phyloP scores from a whole-genome alignment of 2,113 vertebrate genomes.

The Baryphthengus martii region DNA sequence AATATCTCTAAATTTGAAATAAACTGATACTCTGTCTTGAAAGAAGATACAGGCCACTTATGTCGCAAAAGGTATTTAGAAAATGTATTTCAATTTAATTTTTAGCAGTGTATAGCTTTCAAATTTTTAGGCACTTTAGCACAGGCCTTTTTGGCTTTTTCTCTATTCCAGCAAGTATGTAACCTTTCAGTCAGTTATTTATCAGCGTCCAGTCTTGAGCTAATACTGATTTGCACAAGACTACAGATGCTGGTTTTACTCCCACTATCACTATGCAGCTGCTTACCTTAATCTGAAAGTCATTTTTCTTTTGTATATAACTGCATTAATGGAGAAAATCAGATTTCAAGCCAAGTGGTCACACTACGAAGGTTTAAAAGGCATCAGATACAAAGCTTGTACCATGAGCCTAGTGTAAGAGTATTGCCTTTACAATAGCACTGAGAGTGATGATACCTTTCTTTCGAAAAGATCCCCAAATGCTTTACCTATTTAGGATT shows the following conservation, averaged over 20 bases:
- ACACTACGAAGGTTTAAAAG: constrained; percentile 60
- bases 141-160: constrained; percentile 20
- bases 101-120: constrained; percentile 65
- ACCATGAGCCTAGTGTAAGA: neutral
- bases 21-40: constrained; percentile 81
- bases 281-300: constrained; percentile 68
- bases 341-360: constrained; percentile 61
- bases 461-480: neutral
- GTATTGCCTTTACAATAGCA: neutral
- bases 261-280: constrained; percentile 18
- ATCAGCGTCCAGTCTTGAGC: constrained; percentile 36
- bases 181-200: constrained; percentile 61
- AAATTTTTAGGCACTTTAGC: constrained; percentile 47
- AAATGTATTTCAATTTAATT: constrained; percentile 79
- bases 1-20: constrained; percentile 86
- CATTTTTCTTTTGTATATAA: constrained; percentile 65
- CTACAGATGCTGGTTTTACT: constrained; percentile 53
- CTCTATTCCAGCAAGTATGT: constrained; percentile 22
- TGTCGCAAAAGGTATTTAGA: constrained; percentile 74
- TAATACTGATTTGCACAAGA: constrained; percentile 45
- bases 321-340: constrained; percentile 65
- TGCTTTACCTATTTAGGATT: neutral
- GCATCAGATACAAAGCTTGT: constrained; percentile 57
- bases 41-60: constrained; percentile 78
- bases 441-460: neutral